phyloP scores from a whole-genome alignment of 2,113 vertebrate genomes.

The Leucopternis melanops region DNA sequence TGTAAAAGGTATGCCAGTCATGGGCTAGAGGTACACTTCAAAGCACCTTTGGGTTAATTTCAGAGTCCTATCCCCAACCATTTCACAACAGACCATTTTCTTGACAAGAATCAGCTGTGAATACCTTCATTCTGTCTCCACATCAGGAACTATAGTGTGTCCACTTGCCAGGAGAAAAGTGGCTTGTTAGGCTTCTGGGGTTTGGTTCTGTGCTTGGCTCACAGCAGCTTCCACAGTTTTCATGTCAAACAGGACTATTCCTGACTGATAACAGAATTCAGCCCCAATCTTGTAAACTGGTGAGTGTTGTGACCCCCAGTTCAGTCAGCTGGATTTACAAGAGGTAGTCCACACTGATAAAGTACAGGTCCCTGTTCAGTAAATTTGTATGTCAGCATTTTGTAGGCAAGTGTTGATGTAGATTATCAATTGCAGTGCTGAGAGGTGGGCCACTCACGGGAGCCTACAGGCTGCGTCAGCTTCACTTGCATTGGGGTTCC shows the following conservation, averaged over 20 bases:
- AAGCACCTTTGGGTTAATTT: background rate
- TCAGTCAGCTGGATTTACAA: background rate
- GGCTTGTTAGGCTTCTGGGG: background rate
- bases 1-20: background rate
- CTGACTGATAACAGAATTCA: background rate
- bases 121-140: background rate
- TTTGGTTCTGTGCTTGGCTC: background rate
- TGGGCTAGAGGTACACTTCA: background rate
- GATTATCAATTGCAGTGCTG: slow-evolving; percentile 76
- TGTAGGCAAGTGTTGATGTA: background rate
- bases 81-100: background rate
- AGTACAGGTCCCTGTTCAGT: rapidly evolving
- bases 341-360: background rate
- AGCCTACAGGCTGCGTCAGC: slow-evolving; percentile 88
- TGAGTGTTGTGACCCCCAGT: too few relatives aligned
- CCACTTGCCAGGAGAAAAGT: background rate
- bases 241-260: background rate
- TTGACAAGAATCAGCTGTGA: background rate
- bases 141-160: background rate
- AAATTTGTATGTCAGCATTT: rapidly evolving
- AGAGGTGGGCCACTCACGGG: slow-evolving; percentile 82
- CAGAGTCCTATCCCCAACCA: background rate
- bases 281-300: background rate
- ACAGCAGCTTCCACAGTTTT: background rate
- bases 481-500: slow-evolving; percentile 94